These are phyloP conservation scores for Acanthococcus lagerstroemiae DNA, from an alignment of 2,888 invertebrate species.

Conservation along the genomic window DNA sequence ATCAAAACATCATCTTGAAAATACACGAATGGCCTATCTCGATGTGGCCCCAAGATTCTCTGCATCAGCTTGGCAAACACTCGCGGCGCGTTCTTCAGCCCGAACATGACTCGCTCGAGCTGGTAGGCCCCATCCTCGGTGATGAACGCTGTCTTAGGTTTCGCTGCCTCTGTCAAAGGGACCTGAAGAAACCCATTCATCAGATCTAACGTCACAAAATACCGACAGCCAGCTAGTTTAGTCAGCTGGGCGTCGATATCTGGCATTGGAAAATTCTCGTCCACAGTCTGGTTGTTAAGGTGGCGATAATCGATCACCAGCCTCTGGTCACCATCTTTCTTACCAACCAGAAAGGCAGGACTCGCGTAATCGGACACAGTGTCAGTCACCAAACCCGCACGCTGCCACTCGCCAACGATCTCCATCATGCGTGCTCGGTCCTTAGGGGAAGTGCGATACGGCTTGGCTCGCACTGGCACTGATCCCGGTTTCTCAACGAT, in stretches of 20 bases:
- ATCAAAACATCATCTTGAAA: too few relatives aligned
- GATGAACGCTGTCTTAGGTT: too few relatives aligned
- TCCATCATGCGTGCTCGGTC: not conserved
- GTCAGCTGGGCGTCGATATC: not conserved
- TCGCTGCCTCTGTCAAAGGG: too few relatives aligned
- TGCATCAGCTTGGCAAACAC: too few relatives aligned
- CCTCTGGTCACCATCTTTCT: conserved; percentile 36
- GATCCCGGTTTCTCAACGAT: not conserved
- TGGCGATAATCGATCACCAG: conserved; percentile 36
- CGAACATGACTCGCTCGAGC: too few relatives aligned
- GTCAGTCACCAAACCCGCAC: not conserved
- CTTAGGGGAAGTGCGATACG: not conserved
- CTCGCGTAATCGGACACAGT: conserved; percentile 30
- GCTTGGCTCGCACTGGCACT: not conserved
- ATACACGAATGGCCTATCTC: too few relatives aligned
- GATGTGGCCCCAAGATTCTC: too few relatives aligned
- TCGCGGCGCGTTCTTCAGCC: too few relatives aligned
- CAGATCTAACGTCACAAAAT: conserved; percentile 33
- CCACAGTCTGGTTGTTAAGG: conserved; percentile 34
- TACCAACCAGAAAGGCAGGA: conserved; percentile 39
- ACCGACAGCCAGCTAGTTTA: not conserved
- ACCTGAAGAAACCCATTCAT: not conserved
- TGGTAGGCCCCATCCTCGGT: too few relatives aligned
- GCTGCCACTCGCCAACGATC: conserved; percentile 6
- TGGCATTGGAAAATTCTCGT: not conserved